phyloP scores from a whole-genome alignment of 2,797 vertebrate genomes.

The Molossus molossus region DNA sequence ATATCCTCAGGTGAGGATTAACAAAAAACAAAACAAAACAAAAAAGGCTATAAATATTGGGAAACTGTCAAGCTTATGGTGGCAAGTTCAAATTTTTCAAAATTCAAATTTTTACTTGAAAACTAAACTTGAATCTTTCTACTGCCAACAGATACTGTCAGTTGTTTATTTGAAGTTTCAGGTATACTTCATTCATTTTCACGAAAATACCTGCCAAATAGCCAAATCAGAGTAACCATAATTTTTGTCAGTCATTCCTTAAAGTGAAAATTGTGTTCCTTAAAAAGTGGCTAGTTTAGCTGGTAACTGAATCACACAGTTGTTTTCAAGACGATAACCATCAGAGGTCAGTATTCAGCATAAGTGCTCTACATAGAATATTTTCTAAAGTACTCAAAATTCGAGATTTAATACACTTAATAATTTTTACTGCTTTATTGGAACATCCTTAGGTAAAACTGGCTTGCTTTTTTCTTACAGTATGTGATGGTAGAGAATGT shows the following conservation, averaged over 20 bases:
- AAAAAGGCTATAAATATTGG: neutral
- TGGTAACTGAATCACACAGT: neutral
- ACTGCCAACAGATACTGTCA: neutral
- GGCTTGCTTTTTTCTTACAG: neutral
- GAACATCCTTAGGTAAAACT: neutral
- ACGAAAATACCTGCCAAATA: neutral
- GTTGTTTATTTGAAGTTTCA: neutral
- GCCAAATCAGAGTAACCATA: neutral
- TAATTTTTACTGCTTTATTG: neutral
- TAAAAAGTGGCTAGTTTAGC: neutral
- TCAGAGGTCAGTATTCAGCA: neutral
- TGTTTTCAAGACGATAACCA: neutral
- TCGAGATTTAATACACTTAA: neutral
- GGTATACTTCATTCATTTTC: neutral
- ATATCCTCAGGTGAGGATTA: too few relatives aligned
- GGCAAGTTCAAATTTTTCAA: neutral
- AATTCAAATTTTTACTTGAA: slow-evolving; percentile 51
- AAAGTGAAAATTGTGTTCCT: neutral
- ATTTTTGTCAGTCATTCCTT: slow-evolving; percentile 19
- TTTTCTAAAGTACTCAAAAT: neutral
- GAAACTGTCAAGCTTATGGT: neutral
- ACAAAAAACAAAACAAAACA: too few relatives aligned
- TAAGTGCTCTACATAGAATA: neutral
- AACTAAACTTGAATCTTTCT: slow-evolving; percentile 13
- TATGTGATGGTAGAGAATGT: neutral